Base-by-base conservation (phyloP, 2,888 invertebrate species). In the Desoria tigrina region DNA sequence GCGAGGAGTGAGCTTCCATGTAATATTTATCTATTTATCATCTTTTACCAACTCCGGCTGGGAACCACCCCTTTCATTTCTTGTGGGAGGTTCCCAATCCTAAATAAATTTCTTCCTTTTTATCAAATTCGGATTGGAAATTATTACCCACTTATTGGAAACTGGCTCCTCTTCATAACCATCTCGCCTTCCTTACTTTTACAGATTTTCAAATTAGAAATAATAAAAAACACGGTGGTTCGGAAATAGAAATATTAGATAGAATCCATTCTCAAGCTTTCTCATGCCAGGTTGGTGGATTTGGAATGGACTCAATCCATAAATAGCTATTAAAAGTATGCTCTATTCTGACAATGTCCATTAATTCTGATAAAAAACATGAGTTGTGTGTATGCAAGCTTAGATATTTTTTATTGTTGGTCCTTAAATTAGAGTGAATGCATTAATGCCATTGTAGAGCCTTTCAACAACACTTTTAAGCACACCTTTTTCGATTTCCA, bases 21-120 rank as follows among this genome's bases (percentile, higher is more conserved):
- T 73, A 73, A 62, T 70, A 72, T 72, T 74, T 72, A 74, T 72
- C 74, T 72, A 76, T 76, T 73, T 74, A 76, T 76, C 76, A 76
- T 75, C 71, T 74, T 66, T 63, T 72, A 69, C 72, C 63, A 66
- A 72, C 66, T 68, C 65, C 63, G 67, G 49, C 64, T 55, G 58
- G 72, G 72, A 61, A 65, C 69, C 65, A 65, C 75, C 73, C 68
- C 54, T 64, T 68, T 68, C 68, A 68, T 71, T 68, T 68, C 66
- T 69, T 66, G 37, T 64, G 65, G 61, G 69, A 68, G 72, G 68
- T 65, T 64, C 68, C 54, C 65, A 37, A 61, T 61, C 59, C 57
- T 63, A 72, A 69, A 72, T 72, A 72, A 72, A 72, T 72, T 72
- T 69, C 72, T 68, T 72, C 64, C 69, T 65, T 60, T 65, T 65